Base-by-base conservation (phyloP, 2,113 vertebrate genomes). In the Sclerurus mexicanus region DNA sequence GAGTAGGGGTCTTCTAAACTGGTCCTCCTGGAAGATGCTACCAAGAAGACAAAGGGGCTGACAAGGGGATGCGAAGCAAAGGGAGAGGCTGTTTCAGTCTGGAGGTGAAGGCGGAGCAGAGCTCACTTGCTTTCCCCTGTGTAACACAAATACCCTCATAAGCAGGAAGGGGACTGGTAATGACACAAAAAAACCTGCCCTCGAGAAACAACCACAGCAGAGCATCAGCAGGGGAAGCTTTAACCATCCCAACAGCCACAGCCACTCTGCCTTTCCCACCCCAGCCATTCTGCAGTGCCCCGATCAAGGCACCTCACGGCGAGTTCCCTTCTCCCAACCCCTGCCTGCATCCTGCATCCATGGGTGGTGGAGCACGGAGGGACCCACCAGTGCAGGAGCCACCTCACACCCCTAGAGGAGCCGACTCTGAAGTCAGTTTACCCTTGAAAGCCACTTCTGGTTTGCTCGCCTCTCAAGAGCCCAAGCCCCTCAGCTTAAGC, bases 161-260 rank as follows among this genome's bases (percentile, higher is more conserved):
- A 46, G 78, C 74, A 85, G 85, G 55, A 80, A 93, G 67, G 44
- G 27, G 30, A 63, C 71, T 8, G 67, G 58, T 63, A 55, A 50
- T 0, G 0, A 46, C 55, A 85, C 44, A 69, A 75, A 75, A 46
- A 67, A 39, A 10, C 14, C 37, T 40, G 14, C 35, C 7, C n/a
- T 46, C 4, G 4, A 79, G 47, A 55, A 88, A 40, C 44, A 53
- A 40, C 67, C 67, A 15, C n/a, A 7, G 66, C 49, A 69, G 40
- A 85, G 33, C 8, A 0, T 46, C 69, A 85, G 69, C 60, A 35
- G n/a, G 37, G 35, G 52, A 71, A 82, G 52, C 62, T 82, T 47
- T 10, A 64, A 33, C 74, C 56, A 31, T 2, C 6, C 24, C 0
- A 0, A 37, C 0, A 12, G 60, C 2, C 74, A 37, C 28, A 44